Conservation (phyloP, 2,888 invertebrate genomes). For the Pristionchus japonicus region DNA sequence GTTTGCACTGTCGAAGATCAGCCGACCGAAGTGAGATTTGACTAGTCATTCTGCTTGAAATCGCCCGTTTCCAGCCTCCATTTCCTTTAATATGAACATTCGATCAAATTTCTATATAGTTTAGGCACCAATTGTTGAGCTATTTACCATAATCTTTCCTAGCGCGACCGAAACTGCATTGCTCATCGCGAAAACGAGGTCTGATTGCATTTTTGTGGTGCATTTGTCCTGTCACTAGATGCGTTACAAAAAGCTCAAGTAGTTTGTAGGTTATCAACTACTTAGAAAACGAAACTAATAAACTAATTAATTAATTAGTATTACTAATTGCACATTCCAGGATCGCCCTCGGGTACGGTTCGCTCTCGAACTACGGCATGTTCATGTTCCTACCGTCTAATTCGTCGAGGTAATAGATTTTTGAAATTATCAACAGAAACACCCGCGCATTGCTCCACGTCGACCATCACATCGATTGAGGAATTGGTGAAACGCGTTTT, state of each 20-base stretch:
- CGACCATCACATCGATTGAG: no score
- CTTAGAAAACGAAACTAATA: background rate
- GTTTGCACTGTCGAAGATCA: slow-evolving; percentile 58
- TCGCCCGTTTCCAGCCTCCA: no score
- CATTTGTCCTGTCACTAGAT: background rate
- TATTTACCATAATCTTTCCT: background rate
- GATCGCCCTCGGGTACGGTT: slow-evolving; percentile 59
- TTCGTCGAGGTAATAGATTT: background rate
- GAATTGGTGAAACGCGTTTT: no score
- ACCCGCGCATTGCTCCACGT: no score
- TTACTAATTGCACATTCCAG: slow-evolving; percentile 52
- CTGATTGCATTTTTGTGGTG: background rate
- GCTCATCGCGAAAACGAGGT: background rate
- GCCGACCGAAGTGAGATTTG: slow-evolving; percentile 59
- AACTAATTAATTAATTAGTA: background rate
- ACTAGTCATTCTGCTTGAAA: background rate
- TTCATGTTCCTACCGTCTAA: slow-evolving; percentile 61
- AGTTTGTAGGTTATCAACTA: background rate
- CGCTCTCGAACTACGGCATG: slow-evolving; percentile 59
- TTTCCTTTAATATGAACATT: no score
- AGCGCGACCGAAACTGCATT: background rate
- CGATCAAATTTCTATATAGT: no score
- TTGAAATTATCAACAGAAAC: no score
- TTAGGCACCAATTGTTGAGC: background rate
- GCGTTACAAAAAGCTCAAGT: background rate